A percentile compares a stretch with the other conserved stretches of the same genome.
Evolutionary conservation across 2,888 invertebrate genomes (phyloP).

Genomic region (Tetragonisca angustula): DNA sequence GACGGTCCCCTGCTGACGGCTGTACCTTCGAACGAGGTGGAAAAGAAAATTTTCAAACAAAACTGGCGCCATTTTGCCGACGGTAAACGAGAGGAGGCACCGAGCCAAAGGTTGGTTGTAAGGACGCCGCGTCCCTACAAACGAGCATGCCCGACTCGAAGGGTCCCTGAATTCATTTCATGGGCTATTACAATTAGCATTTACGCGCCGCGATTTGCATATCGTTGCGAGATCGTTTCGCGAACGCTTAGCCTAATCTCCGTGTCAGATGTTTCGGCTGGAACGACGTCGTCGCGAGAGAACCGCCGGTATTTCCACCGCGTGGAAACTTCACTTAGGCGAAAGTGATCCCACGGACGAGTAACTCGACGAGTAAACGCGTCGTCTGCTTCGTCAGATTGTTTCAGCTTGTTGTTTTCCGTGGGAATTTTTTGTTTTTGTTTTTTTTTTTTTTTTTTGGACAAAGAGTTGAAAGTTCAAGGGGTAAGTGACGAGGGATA

Average conservation of each 20-base stretch:
- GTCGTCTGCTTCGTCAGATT: neutral
- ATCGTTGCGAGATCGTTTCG: conserved; percentile 70
- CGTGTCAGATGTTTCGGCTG: conserved; percentile 65
- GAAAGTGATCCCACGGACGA: conserved; percentile 30
- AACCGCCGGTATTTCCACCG: conserved; percentile 53
- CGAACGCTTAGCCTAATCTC: conserved; percentile 71
- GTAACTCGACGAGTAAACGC: neutral
- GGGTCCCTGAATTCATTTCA: conserved; percentile 74
- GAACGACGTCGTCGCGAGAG: conserved; percentile 37
- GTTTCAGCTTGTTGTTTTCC: neutral
- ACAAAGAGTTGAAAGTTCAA: no score
- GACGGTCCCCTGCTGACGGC: conserved; percentile 16
- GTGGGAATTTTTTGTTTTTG: no score
- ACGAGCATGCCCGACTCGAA: conserved; percentile 20
- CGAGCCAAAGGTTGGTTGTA: conserved; percentile 55
- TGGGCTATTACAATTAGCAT: conserved; percentile 76
- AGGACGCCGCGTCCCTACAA: conserved; percentile 60
- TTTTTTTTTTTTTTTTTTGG: no score
- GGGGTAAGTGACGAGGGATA: no score
- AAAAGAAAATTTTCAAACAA: conserved; percentile 57
- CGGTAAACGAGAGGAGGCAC: conserved; percentile 51
- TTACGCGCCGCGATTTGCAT: conserved; percentile 75
- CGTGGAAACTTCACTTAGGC: conserved; percentile 41
- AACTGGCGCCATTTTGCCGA: conserved; percentile 29
- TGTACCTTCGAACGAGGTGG: conserved; percentile 28